phyloP scores from a whole-genome alignment of 1,140 invertebrate genomes.

The Babylonia areolata region DNA sequence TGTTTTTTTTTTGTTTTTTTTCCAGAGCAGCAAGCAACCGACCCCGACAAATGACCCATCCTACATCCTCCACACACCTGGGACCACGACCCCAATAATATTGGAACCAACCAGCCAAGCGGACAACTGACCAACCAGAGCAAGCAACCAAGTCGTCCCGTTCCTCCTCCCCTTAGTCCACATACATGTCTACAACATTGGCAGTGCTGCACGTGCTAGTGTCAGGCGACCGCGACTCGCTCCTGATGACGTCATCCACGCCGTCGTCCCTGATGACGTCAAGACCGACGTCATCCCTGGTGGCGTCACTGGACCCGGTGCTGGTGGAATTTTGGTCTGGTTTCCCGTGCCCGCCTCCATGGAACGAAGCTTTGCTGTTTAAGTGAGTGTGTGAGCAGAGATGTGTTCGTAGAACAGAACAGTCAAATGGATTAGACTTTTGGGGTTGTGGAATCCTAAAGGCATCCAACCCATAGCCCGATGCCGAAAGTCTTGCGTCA shows the following conservation, averaged over 20 bases:
- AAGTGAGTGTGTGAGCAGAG: conserved; percentile 12
- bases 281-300: background rate
- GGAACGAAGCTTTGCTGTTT: conserved; percentile 46
- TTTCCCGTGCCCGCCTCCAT: conserved; percentile 52
- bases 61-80: background rate
- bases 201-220: conserved; percentile 12
- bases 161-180: background rate
- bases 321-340: conserved; percentile 45
- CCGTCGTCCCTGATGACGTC: background rate
- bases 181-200: conserved; percentile 23
- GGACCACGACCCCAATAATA: background rate
- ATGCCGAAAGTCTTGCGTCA: no score
- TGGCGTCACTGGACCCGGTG: conserved; percentile 38
- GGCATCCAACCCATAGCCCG: no score
- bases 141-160: no score
- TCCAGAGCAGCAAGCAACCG: background rate
- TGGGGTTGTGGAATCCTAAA: no score
- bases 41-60: no score
- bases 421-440: no score
- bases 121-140: background rate
- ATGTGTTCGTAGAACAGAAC: no score
- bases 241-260: background rate
- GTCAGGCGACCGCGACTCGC: background rate
- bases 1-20: background rate
- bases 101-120: background rate